These are phyloP conservation scores for Poecilobothrus nobilitatus DNA, from an alignment of 2,888 invertebrate genomes.

Conservation along the genomic window DNA sequence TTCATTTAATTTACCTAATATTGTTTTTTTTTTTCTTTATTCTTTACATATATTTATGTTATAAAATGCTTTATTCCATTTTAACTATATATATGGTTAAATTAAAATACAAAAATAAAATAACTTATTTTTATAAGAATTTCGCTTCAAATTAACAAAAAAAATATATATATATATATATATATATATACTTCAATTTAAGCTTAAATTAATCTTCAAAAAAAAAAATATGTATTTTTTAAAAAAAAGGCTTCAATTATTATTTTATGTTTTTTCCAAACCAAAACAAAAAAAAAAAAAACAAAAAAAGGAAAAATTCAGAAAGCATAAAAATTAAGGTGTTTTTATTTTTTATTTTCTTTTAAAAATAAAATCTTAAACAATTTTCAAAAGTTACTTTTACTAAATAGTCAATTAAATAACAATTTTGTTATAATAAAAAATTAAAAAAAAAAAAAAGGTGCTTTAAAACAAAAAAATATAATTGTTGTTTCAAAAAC, in stretches of 20 bases:
- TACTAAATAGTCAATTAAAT: neutral
- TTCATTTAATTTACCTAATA: no score
- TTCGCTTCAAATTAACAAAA: no score
- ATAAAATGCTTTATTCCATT: no score
- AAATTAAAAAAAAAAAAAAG: neutral
- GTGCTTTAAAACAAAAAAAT: neutral
- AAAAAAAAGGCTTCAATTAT: neutral
- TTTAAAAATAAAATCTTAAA: neutral
- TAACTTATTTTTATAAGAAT: no score
- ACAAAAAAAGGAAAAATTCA: neutral
- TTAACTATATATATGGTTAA: no score
- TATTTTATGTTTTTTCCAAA: neutral
- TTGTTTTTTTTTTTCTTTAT: no score
- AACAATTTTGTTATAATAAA: neutral
- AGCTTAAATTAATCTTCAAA: no score
- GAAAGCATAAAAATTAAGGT: neutral
- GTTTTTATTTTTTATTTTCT: neutral
- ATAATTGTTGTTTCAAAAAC: neutral
- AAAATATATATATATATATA: no score
- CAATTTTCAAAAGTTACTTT: neutral
- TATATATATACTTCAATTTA: no score
- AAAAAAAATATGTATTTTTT: neutral
- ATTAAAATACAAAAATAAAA: no score
- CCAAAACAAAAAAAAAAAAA: no score
- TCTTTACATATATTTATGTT: no score